A percentile compares a stretch with the other conserved stretches of the same genome.
Evolutionary conservation across 2,797 vertebrate species (phyloP).

Genomic region (Mus spretus): DNA sequence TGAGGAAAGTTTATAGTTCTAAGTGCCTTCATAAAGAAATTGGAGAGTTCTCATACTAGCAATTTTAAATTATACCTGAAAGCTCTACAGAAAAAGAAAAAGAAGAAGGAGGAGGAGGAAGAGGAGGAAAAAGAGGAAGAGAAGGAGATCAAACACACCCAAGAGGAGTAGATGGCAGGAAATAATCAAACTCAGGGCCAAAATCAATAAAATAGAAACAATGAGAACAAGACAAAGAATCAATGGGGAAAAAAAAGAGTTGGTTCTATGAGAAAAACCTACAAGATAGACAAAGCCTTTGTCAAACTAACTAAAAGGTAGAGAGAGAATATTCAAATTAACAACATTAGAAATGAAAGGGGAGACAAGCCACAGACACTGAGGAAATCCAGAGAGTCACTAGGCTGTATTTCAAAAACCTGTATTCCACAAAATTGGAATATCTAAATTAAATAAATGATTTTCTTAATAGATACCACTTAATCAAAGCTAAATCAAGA

Average conservation of each 20-base stretch:
- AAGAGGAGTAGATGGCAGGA: background rate
- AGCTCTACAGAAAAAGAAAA: background rate
- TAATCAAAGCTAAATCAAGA: background rate
- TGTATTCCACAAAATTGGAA: background rate
- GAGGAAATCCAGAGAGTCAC: background rate
- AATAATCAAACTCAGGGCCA: background rate
- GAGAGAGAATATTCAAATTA: background rate
- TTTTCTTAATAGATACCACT: background rate
- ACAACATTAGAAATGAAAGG: background rate
- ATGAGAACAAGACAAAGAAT: background rate
- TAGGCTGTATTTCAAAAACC: background rate
- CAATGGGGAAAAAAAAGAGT: too few relatives aligned
- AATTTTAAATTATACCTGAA: background rate
- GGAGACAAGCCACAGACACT: background rate
- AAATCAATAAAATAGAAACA: background rate
- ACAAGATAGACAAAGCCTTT: background rate
- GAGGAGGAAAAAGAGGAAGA: accelerated
- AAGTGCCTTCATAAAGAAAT: background rate
- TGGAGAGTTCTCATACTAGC: background rate
- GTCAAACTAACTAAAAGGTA: background rate
- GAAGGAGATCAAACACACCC: too few relatives aligned
- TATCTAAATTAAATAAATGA: background rate
- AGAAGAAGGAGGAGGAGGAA: too few relatives aligned
- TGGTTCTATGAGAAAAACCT: background rate
- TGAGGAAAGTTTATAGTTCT: too few relatives aligned